These are phyloP conservation scores for Formicarius rufipectus DNA, from an alignment of 2,113 vertebrate genomes.

Conservation along the genomic window DNA sequence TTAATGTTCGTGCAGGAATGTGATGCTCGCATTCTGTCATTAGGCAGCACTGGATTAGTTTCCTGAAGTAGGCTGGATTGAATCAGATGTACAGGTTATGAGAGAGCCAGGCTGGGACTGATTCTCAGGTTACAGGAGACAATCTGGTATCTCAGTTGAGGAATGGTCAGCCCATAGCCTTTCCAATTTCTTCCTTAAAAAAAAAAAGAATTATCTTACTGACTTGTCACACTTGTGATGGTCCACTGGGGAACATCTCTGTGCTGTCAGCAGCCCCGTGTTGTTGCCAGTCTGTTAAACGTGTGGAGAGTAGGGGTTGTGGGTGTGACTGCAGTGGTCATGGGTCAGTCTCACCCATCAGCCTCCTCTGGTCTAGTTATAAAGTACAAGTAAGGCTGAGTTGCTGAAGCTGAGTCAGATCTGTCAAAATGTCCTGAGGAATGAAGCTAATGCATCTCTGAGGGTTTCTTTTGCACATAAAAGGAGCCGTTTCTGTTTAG, in stretches of 20 bases:
- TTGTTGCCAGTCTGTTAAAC: not conserved
- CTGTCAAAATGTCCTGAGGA: not conserved
- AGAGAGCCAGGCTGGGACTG: not conserved
- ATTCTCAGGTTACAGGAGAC: not conserved
- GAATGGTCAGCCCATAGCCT: not conserved
- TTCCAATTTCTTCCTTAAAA: not conserved
- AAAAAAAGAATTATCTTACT: not conserved
- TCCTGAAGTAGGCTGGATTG: not conserved
- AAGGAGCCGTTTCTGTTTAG: not conserved
- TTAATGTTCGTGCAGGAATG: not conserved
- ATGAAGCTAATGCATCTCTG: not conserved
- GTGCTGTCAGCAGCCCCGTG: not conserved
- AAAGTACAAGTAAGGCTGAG: not conserved
- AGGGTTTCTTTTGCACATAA: not conserved
- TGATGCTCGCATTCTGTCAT: fast-evolving
- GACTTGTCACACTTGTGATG: not conserved
- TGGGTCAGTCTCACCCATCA: not conserved
- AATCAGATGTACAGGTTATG: not conserved
- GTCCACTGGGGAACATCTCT: not conserved
- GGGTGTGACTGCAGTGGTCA: not conserved
- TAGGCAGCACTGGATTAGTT: not conserved
- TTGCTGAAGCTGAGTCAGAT: not conserved
- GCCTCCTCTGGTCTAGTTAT: not conserved
- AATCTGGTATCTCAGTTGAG: not conserved
- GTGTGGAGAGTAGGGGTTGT: not conserved